A percentile compares a stretch with the other conserved stretches of the same genome.
These are phyloP conservation scores for Ceratotherium simum DNA, from an alignment of 2,113 vertebrate species.

Conservation along the genomic window DNA sequence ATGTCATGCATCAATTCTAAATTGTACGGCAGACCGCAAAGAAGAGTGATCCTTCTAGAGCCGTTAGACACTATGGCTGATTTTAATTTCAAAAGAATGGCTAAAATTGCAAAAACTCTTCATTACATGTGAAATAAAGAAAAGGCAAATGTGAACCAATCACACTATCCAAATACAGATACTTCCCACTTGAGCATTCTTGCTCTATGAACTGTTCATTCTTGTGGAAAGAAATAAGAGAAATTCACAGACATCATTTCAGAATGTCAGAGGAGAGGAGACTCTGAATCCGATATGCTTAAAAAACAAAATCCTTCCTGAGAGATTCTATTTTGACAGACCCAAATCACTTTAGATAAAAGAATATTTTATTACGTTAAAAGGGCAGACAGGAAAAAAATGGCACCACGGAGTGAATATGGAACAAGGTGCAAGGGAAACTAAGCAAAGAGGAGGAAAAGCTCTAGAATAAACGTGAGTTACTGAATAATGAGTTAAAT, in stretches of 20 bases:
- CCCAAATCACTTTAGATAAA: not conserved
- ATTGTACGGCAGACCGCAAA: not conserved
- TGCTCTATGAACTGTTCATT: constrained; percentile 27
- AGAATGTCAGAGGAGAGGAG: not conserved
- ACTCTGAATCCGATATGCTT: not conserved
- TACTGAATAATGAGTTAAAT: not conserved
- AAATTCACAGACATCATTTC: not conserved
- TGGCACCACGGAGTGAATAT: not conserved
- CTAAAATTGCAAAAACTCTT: not conserved
- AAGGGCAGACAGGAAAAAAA: not conserved
- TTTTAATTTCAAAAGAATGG: not conserved
- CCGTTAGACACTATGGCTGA: not conserved
- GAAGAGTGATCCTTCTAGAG: not conserved
- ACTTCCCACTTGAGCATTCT: not conserved
- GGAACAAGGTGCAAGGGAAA: not conserved
- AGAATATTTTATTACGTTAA: constrained; percentile 5
- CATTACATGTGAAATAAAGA: not conserved
- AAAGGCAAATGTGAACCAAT: not conserved
- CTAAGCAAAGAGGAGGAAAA: not conserved
- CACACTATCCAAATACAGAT: not conserved
- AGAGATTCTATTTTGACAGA: not conserved
- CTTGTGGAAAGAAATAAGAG: not conserved
- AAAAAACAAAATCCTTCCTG: constrained; percentile 10
- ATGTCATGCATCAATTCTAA: not conserved
- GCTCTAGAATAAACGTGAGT: not conserved